A percentile compares a stretch with the other conserved stretches of the same genome.
Conservation (phyloP, 1,140 invertebrate species). For the Pseudomyrmex sp. region DNA sequence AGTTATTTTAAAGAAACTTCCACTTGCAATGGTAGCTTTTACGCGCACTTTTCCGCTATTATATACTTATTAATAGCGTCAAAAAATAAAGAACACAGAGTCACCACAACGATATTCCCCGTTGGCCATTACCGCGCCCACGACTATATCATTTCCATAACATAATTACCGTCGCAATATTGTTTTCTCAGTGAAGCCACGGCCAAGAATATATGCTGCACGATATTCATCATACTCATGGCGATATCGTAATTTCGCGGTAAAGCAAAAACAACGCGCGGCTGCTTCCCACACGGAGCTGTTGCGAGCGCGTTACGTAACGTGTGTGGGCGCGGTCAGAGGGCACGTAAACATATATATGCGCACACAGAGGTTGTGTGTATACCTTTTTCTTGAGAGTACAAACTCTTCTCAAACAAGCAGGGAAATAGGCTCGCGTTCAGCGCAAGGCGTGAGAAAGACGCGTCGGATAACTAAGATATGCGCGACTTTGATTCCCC, state of each 20-base stretch:
- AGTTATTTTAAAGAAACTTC: not conserved
- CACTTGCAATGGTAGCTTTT: too few relatives aligned
- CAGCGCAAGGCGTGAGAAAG: constrained; percentile 64
- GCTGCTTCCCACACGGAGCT: constrained; percentile 46
- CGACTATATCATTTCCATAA: constrained; percentile 28
- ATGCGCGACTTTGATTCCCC: constrained; percentile 37
- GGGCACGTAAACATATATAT: not conserved
- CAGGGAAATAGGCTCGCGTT: not conserved
- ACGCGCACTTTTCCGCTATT: not conserved
- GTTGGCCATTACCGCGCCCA: constrained; percentile 2
- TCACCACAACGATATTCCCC: constrained; percentile 12
- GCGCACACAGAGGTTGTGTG: not conserved
- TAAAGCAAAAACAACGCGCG: constrained; percentile 38
- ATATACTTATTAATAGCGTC: not conserved
- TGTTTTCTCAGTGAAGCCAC: not conserved
- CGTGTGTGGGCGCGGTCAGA: not conserved
- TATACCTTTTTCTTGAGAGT: constrained; percentile 19
- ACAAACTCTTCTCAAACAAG: not conserved
- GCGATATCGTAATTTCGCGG: constrained; percentile 31
- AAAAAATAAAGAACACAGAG: constrained; percentile 17
- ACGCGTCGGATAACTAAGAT: constrained; percentile 49
- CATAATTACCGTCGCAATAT: constrained; percentile 34
- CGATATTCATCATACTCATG: constrained; percentile 16
- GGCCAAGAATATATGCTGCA: not conserved
- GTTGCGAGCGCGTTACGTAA: constrained; percentile 54